Evolutionary conservation across 1,140 invertebrate species (phyloP).

Genomic region (Bombyx mandarina): DNA sequence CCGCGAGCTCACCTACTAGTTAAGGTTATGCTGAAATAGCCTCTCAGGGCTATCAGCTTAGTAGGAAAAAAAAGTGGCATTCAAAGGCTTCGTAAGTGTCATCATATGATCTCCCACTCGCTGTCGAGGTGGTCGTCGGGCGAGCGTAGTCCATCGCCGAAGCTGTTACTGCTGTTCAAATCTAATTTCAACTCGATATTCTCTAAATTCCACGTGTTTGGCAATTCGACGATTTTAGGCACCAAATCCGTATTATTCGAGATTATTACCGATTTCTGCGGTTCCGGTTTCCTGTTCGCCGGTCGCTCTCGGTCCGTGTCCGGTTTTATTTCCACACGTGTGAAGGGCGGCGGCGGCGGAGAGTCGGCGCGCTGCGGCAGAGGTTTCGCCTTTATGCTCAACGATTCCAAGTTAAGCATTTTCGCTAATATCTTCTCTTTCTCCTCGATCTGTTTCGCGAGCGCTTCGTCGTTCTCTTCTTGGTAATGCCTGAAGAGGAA

Average conservation of each 20-base stretch:
- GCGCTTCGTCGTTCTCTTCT: conserved; percentile 45
- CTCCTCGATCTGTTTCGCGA: conserved; percentile 61
- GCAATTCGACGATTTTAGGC: conserved; percentile 52
- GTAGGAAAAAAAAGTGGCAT: no score
- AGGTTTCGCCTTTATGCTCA: conserved; percentile 36
- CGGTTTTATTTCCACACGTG: conserved; percentile 12
- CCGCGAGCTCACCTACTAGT: no score
- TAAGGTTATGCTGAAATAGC: no score
- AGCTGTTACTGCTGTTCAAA: conserved; percentile 35
- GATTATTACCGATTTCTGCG: conserved; percentile 15
- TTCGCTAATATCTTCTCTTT: conserved; percentile 67
- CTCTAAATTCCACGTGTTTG: conserved; percentile 60
- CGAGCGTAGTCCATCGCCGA: conserved; percentile 33
- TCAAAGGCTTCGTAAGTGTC: no score
- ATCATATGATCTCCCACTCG: conserved; percentile 59
- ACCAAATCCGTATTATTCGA: conserved; percentile 28
- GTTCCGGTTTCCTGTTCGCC: conserved; percentile 10
- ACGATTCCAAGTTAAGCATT: conserved; percentile 60
- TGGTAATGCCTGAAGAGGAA: conserved; percentile 29
- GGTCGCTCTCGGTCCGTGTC: background rate
- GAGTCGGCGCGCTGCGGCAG: background rate
- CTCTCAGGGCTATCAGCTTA: no score
- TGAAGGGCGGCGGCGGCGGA: background rate
- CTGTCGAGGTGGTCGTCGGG: conserved; percentile 51
- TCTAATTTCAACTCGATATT: conserved; percentile 52